Evolutionary conservation across 2,797 vertebrate genomes (phyloP), one percentile per base, ranked within the genome.

Genomic region (Protonibea diacanthus): DNA sequence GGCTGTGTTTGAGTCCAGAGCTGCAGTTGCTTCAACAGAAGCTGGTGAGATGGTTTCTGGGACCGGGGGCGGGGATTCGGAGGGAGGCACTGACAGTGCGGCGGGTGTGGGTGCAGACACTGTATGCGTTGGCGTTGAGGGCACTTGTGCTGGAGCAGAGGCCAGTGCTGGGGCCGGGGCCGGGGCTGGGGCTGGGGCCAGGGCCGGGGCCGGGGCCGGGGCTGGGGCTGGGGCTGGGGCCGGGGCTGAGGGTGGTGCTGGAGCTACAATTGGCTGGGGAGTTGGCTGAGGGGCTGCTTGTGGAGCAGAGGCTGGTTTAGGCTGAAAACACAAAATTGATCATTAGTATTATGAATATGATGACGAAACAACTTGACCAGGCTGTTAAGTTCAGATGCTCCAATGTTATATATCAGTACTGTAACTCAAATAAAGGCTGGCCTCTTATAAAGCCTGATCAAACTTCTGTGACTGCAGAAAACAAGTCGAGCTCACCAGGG

Each of bases 231-330:
- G 18, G 29, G 56, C 20, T n/a, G 71, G 15, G 6, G 68, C 14
- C 10, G 76, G 61, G 21, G 71, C 67, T 64, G 87, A 29, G 5
- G 29, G 18, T 13, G 76, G 66, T 25, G 74, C 70, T 64, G 87
- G 76, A 71, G 81, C 58, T 56, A 65, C 56, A 59, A 71, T 56
- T 23, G 83, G 12, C 15, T 82, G 78, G 45, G 83, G 81, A 29
- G 83, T 58, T n/a, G 81, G 61, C 62, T 93, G 88, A 52, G 89
- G 63, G 40, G 85, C 60, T 59, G 59, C 74, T 83, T 89, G 88
- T 60, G 88, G 42, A 58, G 92, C 49, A 25, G 87, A 73, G 8
- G 89, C 51, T 63, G 91, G 62, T 93, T 95, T 96, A 23, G 92
- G 84, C 95, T 95, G 71, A 51, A 65, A 84, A 62, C 48, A 85